Evolutionary conservation across 2,797 vertebrate species (phyloP).

Genomic region (Poecilia gillii): DNA sequence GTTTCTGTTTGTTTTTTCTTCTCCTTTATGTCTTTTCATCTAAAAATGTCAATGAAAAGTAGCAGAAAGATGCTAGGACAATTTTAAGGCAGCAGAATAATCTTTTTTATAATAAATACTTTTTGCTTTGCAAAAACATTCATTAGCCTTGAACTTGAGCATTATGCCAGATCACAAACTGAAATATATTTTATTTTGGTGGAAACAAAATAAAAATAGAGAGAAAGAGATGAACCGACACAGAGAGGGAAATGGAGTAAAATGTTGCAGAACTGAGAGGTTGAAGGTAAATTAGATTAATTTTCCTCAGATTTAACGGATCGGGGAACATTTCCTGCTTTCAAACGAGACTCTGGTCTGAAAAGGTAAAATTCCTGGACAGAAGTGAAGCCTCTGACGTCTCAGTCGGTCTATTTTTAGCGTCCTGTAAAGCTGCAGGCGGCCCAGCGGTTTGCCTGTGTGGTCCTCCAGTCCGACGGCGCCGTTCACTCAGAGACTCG

Average conservation of each 20-base stretch:
- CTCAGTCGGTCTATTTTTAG: slow-evolving; percentile 57
- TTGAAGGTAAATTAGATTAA: not conserved
- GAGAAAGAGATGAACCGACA: too few relatives aligned
- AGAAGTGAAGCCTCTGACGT: slow-evolving; percentile 19
- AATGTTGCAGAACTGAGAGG: too few relatives aligned
- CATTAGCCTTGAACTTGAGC: not conserved
- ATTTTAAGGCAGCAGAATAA: not conserved
- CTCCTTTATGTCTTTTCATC: not conserved
- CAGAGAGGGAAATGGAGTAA: too few relatives aligned
- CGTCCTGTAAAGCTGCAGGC: slow-evolving; percentile 39
- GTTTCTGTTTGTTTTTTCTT: not conserved
- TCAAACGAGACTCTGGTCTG: slow-evolving; percentile 14
- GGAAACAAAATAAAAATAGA: too few relatives aligned
- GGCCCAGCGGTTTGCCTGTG: slow-evolving; percentile 37
- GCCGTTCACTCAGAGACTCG: slow-evolving; percentile 60
- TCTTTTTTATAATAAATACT: not conserved
- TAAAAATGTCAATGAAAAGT: not conserved
- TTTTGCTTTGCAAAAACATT: not conserved
- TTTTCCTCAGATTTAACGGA: slow-evolving; percentile 30
- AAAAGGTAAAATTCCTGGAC: slow-evolving; percentile 57
- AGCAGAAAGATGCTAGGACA: not conserved
- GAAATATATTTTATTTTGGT: not conserved
- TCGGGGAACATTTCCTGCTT: not conserved
- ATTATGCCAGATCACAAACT: not conserved
- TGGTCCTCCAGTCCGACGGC: slow-evolving; percentile 48